A percentile compares a stretch with the other conserved stretches of the same genome.
Conservation (phyloP, 2,797 vertebrate species). For the Propithecus perrieri region DNA sequence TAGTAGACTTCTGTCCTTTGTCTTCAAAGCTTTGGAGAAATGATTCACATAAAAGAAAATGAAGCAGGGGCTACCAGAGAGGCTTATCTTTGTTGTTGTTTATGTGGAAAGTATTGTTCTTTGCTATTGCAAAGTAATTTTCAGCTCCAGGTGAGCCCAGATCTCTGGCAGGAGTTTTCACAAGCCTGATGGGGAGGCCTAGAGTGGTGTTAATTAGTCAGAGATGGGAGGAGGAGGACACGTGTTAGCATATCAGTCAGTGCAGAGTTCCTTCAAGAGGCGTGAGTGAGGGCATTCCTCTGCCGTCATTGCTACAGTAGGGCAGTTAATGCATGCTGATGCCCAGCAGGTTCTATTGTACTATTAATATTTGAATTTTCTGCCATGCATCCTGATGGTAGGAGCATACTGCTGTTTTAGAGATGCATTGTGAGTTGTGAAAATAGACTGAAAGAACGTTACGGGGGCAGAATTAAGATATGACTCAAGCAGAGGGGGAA, state of each 20-base stretch:
- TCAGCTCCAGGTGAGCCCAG: conserved; percentile 84
- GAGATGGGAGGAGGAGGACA: conserved; percentile 68
- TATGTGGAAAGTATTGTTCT: conserved; percentile 81
- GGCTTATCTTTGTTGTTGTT: conserved; percentile 82
- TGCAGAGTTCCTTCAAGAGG: conserved; percentile 68
- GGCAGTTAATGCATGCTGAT: conserved; percentile 25
- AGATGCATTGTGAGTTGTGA: not conserved
- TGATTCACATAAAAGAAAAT: conserved; percentile 81
- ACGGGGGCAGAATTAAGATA: not conserved
- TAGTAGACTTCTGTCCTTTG: conserved; percentile 78
- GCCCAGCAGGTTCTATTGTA: not conserved
- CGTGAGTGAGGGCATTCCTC: conserved; percentile 33
- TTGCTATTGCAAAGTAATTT: conserved; percentile 86
- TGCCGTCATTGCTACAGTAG: not conserved
- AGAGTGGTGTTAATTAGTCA: conserved; percentile 88
- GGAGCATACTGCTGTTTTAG: not conserved
- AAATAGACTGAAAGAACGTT: not conserved
- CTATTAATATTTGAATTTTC: not conserved
- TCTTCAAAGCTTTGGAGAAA: conserved; percentile 82
- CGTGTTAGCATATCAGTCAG: conserved; percentile 75
- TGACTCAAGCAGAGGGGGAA: not conserved
- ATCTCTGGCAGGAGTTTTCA: conserved; percentile 84
- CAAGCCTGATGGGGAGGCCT: conserved; percentile 84
- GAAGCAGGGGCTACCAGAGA: conserved; percentile 71
- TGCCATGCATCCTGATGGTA: not conserved